phyloP scores from a whole-genome alignment of 2,888 invertebrate species.

The Camponotus fellah region DNA sequence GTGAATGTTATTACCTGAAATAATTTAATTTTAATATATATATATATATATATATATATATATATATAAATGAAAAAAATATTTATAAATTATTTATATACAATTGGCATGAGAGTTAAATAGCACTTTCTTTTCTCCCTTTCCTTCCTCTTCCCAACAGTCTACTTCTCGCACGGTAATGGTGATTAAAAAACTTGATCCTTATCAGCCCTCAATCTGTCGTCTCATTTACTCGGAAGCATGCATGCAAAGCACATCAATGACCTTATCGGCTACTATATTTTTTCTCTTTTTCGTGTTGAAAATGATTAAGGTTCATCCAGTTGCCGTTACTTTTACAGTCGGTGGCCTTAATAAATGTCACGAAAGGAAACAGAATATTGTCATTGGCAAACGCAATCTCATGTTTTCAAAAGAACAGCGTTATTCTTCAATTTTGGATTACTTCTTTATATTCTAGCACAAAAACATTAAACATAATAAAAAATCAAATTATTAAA shows the following conservation, averaged over 20 bases:
- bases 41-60: too few species aligned
- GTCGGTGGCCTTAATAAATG: constrained; percentile 81
- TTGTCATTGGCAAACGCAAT: constrained; percentile 69
- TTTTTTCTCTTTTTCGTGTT: constrained; percentile 50
- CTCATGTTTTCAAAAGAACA: constrained; percentile 69
- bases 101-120: too few species aligned
- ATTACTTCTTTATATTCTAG: not conserved
- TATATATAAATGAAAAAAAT: too few species aligned
- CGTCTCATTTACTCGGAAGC: constrained; percentile 52
- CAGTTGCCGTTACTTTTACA: constrained; percentile 80
- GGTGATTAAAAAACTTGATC: too few species aligned
- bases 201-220: too few species aligned
- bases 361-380: constrained; percentile 72
- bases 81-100: too few species aligned
- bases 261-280: constrained; percentile 55
- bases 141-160: too few species aligned
- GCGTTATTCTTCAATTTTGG: constrained; percentile 69
- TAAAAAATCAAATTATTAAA: not conserved
- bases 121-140: too few species aligned
- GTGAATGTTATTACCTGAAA: too few species aligned
- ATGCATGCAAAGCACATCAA: constrained; percentile 30
- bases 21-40: too few species aligned
- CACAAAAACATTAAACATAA: not conserved
- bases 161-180: too few species aligned
- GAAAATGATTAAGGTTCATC: constrained; percentile 73